Evolutionary conservation across 1,140 invertebrate genomes (phyloP).

Genomic region (Drosophila jambulina): DNA sequence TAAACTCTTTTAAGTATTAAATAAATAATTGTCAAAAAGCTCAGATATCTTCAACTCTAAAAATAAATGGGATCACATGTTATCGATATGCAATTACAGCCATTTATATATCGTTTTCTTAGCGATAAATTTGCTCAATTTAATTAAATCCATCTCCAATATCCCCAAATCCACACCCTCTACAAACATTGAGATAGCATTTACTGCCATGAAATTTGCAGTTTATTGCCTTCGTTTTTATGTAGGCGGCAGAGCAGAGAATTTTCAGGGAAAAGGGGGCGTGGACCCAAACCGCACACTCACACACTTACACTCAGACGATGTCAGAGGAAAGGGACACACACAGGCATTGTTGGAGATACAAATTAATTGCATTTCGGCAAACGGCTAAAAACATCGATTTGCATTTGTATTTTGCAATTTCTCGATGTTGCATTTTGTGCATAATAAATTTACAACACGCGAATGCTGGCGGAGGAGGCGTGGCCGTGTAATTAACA

Average conservation of each 20-base stretch:
- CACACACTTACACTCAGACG: neutral
- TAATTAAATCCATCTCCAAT: neutral
- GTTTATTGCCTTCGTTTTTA: conserved; percentile 64
- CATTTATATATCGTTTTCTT: neutral
- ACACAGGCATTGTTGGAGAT: conserved; percentile 37
- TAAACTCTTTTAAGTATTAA: no score
- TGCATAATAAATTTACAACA: conserved; percentile 59
- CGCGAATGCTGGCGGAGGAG: neutral
- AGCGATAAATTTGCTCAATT: neutral
- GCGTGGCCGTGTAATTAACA: conserved; percentile 69
- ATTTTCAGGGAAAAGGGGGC: neutral
- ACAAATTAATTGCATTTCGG: conserved; percentile 63
- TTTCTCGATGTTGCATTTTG: conserved; percentile 39
- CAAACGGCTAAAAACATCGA: conserved; percentile 54
- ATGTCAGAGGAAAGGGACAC: conserved; percentile 4
- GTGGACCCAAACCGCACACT: conserved; percentile 9
- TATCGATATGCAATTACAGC: neutral
- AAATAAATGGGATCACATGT: neutral
- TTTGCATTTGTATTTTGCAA: conserved; percentile 60
- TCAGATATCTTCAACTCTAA: no score
- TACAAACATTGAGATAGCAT: conserved; percentile 61
- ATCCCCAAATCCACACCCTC: conserved; percentile 20
- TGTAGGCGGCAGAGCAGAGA: conserved; percentile 20
- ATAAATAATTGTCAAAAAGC: no score
- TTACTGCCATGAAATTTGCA: conserved; percentile 66